Evolutionary conservation across 1,140 invertebrate genomes (phyloP).

Genomic region (Cyphomyrmex costatus): DNA sequence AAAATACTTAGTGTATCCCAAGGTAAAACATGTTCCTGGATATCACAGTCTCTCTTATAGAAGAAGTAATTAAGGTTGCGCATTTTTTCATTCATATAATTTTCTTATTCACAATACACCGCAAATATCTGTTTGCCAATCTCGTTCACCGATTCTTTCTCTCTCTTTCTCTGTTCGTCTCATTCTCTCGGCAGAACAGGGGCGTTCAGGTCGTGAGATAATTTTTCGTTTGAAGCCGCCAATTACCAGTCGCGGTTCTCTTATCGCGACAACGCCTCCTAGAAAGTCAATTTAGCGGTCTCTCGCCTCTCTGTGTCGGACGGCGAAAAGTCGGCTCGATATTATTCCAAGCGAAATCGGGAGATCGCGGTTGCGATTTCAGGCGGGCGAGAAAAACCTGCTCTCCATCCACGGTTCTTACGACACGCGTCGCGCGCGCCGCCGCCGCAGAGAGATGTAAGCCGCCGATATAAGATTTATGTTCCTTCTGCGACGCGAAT

Average conservation of each 20-base stretch:
- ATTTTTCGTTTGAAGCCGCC: constrained; percentile 66
- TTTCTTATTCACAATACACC: constrained; percentile 48
- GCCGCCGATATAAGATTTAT: constrained; percentile 75
- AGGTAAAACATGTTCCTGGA: too few species aligned
- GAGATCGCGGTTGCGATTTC: constrained; percentile 58
- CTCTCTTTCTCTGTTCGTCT: neutral
- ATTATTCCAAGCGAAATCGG: constrained; percentile 66
- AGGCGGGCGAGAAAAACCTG: constrained; percentile 68
- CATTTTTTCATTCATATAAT: constrained; percentile 27
- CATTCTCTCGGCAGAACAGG: constrained; percentile 40
- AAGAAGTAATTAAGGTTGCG: constrained; percentile 17
- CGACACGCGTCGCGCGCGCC: constrained; percentile 75
- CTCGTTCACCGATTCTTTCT: constrained; percentile 8
- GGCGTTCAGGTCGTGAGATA: constrained; percentile 67
- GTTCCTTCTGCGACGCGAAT: constrained; percentile 50
- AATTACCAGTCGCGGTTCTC: constrained; percentile 68
- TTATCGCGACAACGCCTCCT: constrained; percentile 64
- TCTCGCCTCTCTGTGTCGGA: constrained; percentile 38
- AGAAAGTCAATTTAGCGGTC: constrained; percentile 73
- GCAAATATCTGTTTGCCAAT: constrained; percentile 39
- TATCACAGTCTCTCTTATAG: neutral
- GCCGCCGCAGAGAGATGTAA: constrained; percentile 66
- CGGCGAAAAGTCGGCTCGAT: constrained; percentile 62
- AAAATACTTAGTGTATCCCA: too few species aligned
- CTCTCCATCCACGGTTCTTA: constrained; percentile 69